A percentile compares a stretch with the other conserved stretches of the same genome.
Conservation (phyloP, 1,140 invertebrate genomes). For the Goniozus legneri region DNA sequence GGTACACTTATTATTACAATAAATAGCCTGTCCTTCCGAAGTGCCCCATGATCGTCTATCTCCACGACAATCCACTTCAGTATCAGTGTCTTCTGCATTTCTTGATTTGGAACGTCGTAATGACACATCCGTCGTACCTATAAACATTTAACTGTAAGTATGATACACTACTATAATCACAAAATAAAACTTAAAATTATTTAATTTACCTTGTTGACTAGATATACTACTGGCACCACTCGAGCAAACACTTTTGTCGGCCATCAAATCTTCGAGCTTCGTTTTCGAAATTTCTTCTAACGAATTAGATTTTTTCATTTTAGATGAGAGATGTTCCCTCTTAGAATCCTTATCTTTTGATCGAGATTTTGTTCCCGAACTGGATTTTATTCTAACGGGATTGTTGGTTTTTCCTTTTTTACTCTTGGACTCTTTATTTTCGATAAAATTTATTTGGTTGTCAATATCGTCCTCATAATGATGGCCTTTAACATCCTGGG, state of each 20-base stretch:
- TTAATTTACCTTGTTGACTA: slow-evolving; percentile 41
- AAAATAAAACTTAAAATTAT: slow-evolving; percentile 6
- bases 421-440: slow-evolving; percentile 50
- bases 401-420: slow-evolving; percentile 41
- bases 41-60: slow-evolving; percentile 63
- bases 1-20: slow-evolving; percentile 50
- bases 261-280: slow-evolving; percentile 66
- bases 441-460: slow-evolving; percentile 55
- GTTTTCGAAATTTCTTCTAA: slow-evolving; percentile 69
- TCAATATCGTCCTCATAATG: slow-evolving; percentile 61
- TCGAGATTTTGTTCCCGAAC: slow-evolving; percentile 41
- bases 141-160: no score
- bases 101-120: slow-evolving; percentile 46
- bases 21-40: slow-evolving; percentile 57
- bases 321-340: slow-evolving; percentile 48
- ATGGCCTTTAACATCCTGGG: slow-evolving; percentile 65
- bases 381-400: slow-evolving; percentile 44
- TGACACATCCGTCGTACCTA: slow-evolving; percentile 48
- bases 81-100: slow-evolving; percentile 41
- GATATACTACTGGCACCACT: slow-evolving; percentile 44
- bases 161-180: slow-evolving; percentile 4
- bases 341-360: slow-evolving; percentile 48
- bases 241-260: slow-evolving; percentile 43
- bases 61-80: slow-evolving; percentile 42
- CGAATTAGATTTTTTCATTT: slow-evolving; percentile 63